Base-by-base conservation (phyloP, 2,888 invertebrate genomes). In the Autographa gamma region DNA sequence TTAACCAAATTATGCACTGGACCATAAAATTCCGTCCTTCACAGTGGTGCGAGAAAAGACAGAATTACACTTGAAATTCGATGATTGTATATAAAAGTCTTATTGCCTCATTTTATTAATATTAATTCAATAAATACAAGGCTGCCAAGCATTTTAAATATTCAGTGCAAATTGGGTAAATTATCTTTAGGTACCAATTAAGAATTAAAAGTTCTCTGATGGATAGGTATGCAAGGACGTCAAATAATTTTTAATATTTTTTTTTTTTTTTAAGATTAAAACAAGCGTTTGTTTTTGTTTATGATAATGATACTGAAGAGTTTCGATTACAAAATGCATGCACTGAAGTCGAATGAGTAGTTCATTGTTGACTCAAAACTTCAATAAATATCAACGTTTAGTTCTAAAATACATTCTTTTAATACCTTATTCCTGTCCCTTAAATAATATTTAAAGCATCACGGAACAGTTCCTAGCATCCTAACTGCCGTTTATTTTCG, bases 81-180 rank as follows among this genome's bases (percentile, higher is more conserved):
- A 73, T 59, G 68, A 72, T 77, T 72, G 62, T 60, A 74, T 25
- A 25, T 25, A 77, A 58, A 0, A 67, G 59, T 71, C 64, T 32
- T 31, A 72, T 66, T n/a, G 54, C 52, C 69, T 68, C 62, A 73
- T 70, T 64, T 74, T 67, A 73, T 59, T 56, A 60, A 56, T 13
- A 58, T 68, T 60, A 61, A 71, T 43, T 60, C 60, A 59, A 68
- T 56, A 52, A 76, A 63, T 34, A 70, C 71, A 64, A 82, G 80
- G 85, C 63, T 73, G 58, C 43, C 78, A 18, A 65, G 76, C 75
- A 73, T 83, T 72, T 74, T 68, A 74, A 66, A 74, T 68, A 41
- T 59, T 25, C 66, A 32, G 48, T n/a, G 66, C 70, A 69, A 71
- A 72, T 72, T 77, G 31, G 68, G 63, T 65, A 66, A 71, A 73